A percentile compares a stretch with the other conserved stretches of the same genome.
These are phyloP conservation scores for Olivierus martensii DNA, from an alignment of 1,140 invertebrate genomes.

Conservation along the genomic window DNA sequence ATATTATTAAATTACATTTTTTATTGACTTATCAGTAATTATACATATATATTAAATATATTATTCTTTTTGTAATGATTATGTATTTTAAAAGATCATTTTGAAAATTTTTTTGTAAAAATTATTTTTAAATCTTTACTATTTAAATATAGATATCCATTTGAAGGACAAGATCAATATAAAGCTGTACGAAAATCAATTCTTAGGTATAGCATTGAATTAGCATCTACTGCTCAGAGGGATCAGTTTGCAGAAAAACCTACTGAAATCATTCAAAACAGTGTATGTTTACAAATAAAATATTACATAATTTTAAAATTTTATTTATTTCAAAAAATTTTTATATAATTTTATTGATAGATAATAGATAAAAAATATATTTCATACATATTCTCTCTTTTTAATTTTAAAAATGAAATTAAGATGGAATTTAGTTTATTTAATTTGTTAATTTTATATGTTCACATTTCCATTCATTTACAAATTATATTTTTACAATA, in stretches of 20 bases:
- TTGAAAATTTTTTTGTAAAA: neutral
- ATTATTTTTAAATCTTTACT: neutral
- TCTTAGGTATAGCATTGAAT: constrained; percentile 60
- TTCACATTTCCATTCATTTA: too few relatives aligned
- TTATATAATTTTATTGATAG: neutral
- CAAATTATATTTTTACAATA: too few relatives aligned
- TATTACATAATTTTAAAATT: neutral
- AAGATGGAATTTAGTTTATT: too few relatives aligned
- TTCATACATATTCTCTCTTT: too few relatives aligned
- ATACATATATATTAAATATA: neutral
- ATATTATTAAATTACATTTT: too few relatives aligned
- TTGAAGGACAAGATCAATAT: constrained; percentile 51
- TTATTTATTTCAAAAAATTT: neutral
- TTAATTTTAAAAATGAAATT: too few relatives aligned
- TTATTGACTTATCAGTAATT: neutral
- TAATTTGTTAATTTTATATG: too few relatives aligned
- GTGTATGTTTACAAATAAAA: constrained; percentile 22
- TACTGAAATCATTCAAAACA: constrained; percentile 40
- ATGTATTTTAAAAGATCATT: neutral
- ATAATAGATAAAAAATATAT: neutral
- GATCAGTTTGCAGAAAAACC: constrained; percentile 73
- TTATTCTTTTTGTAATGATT: too few relatives aligned
- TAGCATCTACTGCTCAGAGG: constrained; percentile 70
- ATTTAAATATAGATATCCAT: constrained; percentile 41
- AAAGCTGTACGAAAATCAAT: constrained; percentile 49